Evolutionary conservation across 2,797 vertebrate species (phyloP), one percentile per base, ranked within the genome.

Genomic region (Natrix natrix): DNA sequence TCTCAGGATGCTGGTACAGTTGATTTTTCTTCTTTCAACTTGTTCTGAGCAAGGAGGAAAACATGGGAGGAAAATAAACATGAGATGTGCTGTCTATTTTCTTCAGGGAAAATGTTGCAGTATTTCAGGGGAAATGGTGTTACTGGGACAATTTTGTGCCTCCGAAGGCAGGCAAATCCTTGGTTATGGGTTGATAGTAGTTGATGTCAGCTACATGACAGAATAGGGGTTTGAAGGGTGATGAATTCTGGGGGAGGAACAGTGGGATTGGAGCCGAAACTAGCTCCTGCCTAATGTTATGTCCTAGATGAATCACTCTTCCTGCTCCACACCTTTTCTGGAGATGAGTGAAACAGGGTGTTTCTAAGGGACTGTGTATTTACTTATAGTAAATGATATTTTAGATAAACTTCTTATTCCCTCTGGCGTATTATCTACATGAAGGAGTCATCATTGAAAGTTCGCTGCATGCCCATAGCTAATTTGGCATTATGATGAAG

Each of bases 291-390:
- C 89, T 60, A 0, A 10, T 17, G 0, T 89, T 74, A 90, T 78
- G 93, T 26, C 56, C 1, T 5, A 0, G 22, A 0, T 3, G 48
- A 43, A 54, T 28, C 92, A 20, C 52, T 78, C 20, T 2, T 93
- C 78, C 89, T 55, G 74, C 2, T 60, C 91, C 88, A 92, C 88
- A 92, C 87, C 93, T 94, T 91, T 91, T 74, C 59, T 86, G 52
- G 69, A 78, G 90, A 52, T 93, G 90, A 91, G 90, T 89, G 90
- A 93, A 89, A 91, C 87, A 93, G 93, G 87, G 93, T 86, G 69
- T 32, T 88, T 89, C 12, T 63, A 48, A 16, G 22, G 20, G 24
- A 56, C 1, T 16, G 10, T 28, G 26, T 1, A 0, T 10, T 13
- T 63, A 0, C 54, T 1, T 4, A 54, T 3, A 12, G 55, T 57